phyloP scores from a whole-genome alignment of 1,140 invertebrate genomes.

The Pantala flavescens region DNA sequence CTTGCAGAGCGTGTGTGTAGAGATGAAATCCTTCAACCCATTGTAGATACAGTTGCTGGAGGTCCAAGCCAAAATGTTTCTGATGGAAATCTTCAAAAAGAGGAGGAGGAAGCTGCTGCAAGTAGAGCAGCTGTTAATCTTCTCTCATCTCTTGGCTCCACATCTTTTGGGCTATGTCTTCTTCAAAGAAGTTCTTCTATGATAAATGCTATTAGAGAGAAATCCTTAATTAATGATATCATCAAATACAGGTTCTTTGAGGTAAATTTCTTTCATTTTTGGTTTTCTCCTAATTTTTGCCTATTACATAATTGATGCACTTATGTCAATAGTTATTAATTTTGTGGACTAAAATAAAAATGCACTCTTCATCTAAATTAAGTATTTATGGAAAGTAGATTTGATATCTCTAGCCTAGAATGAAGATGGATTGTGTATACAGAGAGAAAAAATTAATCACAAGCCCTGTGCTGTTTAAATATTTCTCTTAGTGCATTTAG shows the following conservation, averaged over 20 bases:
- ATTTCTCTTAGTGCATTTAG: no score
- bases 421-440: no score
- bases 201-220: conserved; percentile 39
- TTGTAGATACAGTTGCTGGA: neutral
- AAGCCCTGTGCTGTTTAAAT: no score
- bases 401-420: no score
- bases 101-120: conserved; percentile 44
- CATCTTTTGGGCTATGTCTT: conserved; percentile 33
- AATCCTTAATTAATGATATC: conserved; percentile 41
- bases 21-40: neutral
- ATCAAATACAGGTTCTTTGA: conserved; percentile 49
- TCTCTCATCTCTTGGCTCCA: conserved; percentile 40
- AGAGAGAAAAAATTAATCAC: no score
- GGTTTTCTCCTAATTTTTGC: neutral
- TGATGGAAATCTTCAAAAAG: conserved; percentile 17
- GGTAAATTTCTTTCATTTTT: conserved; percentile 33
- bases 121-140: conserved; percentile 45
- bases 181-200: conserved; percentile 37
- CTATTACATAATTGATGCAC: no score
- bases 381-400: no score
- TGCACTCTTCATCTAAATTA: no score
- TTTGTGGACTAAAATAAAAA: no score
- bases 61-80: neutral
- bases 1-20: neutral
- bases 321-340: no score